A percentile compares a stretch with the other conserved stretches of the same genome.
Conservation (phyloP, 92 coral and sea anemone species). For the Phenganax subtilis region DNA sequence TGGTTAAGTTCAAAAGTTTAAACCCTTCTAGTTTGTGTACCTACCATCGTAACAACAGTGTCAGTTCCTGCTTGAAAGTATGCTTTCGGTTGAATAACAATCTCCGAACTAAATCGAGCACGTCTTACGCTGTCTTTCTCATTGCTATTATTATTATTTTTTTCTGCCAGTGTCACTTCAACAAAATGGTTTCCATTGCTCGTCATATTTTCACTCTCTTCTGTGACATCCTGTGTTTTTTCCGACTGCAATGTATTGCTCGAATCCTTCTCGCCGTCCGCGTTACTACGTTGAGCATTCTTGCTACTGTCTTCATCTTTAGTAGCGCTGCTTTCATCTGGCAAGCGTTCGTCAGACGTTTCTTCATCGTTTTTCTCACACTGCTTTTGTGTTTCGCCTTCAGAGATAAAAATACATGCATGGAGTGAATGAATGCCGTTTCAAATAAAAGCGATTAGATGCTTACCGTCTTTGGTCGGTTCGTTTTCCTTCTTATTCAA, state of each 20-base stretch:
- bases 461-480: not conserved
- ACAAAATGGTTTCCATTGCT: not conserved
- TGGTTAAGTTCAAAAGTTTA: no score
- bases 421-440: not conserved
- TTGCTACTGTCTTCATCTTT: not conserved
- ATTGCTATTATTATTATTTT: constrained; percentile 2
- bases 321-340: not conserved
- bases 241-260: not conserved
- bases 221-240: not conserved
- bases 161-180: not conserved
- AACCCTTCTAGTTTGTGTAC: not conserved
- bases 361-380: not conserved
- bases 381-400: not conserved
- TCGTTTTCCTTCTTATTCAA: not conserved
- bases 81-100: constrained; percentile 20
- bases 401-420: not conserved
- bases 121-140: not conserved
- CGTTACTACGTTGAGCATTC: not conserved
- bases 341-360: not conserved
- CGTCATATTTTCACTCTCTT: not conserved
- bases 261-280: not conserved
- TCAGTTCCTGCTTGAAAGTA: constrained; percentile 30
- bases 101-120: constrained; percentile 28
- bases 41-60: constrained; percentile 15
- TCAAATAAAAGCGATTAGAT: not conserved